Evolutionary conservation across 2,888 invertebrate species (phyloP).

Genomic region (Calameuta pallipes): DNA sequence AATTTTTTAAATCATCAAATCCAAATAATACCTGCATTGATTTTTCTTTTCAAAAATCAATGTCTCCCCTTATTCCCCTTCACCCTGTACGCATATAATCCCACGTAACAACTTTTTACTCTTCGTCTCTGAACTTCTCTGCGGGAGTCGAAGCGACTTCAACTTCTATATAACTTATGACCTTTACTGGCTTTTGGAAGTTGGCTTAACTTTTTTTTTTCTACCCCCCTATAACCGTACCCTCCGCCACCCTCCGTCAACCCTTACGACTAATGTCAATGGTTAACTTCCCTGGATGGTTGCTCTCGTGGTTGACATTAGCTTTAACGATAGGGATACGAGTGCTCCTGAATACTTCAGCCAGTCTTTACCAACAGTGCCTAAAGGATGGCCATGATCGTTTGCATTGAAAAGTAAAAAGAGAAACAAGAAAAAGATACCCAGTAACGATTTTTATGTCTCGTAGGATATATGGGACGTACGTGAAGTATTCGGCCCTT

Average conservation of each 20-base stretch:
- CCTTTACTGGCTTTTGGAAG: neutral
- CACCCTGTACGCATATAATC: neutral
- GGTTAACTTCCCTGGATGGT: neutral
- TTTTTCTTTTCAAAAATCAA: neutral
- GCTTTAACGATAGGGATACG: neutral
- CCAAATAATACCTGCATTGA: neutral
- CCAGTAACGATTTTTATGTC: neutral
- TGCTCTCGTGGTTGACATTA: neutral
- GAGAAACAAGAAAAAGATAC: neutral
- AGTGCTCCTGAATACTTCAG: neutral
- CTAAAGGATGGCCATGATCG: neutral
- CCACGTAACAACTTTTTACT: neutral
- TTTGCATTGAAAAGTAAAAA: neutral
- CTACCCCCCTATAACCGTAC: neutral
- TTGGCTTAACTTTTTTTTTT: neutral
- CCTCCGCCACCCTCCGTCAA: too few relatives aligned
- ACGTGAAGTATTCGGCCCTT: neutral
- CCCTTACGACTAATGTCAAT: neutral
- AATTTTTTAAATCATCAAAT: neutral
- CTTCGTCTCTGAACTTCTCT: neutral
- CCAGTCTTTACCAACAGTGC: neutral
- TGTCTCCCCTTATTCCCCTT: neutral
- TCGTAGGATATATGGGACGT: neutral
- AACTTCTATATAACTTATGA: neutral
- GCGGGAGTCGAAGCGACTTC: neutral